A percentile compares a stretch with the other conserved stretches of the same genome.
These are phyloP conservation scores for Volucella inflata DNA, from an alignment of 2,888 invertebrate species.

Conservation along the genomic window DNA sequence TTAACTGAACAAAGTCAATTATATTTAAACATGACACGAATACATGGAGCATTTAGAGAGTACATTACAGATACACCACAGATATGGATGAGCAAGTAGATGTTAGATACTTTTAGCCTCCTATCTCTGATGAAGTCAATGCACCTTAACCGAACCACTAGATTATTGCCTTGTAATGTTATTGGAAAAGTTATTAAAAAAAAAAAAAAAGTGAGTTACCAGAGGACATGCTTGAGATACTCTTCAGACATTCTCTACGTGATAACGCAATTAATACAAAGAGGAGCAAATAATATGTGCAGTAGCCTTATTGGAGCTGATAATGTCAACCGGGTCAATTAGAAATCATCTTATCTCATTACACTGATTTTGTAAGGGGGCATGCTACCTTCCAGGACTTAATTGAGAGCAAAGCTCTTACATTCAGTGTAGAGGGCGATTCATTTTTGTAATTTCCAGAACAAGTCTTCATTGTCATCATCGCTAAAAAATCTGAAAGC, in stretches of 20 bases:
- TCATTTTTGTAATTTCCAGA: too few species aligned
- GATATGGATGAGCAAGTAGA: background rate
- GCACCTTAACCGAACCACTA: slow-evolving; percentile 60
- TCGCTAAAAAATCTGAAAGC: too few species aligned
- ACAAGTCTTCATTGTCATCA: too few species aligned
- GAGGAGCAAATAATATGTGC: slow-evolving; percentile 3
- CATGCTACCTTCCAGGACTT: too few species aligned
- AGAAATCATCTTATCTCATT: too few species aligned
- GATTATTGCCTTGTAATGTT: slow-evolving; percentile 28
- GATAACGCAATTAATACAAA: background rate
- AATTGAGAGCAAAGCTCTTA: too few species aligned
- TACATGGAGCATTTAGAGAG: slow-evolving; percentile 67
- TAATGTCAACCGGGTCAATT: too few species aligned
- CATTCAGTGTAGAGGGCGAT: too few species aligned
- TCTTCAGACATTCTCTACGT: background rate
- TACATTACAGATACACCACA: slow-evolving; percentile 23
- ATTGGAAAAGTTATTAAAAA: slow-evolving; percentile 37
- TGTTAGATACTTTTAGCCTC: background rate
- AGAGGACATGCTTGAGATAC: slow-evolving; percentile 5
- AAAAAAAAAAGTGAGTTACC: background rate
- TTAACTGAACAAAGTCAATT: slow-evolving; percentile 78
- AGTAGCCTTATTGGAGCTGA: too few species aligned
- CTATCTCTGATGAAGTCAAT: slow-evolving; percentile 48
- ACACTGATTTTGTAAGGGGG: too few species aligned
- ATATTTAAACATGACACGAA: slow-evolving; percentile 76